Base-by-base conservation (phyloP, 1,140 invertebrate genomes). In the Anastatus disparis region DNA sequence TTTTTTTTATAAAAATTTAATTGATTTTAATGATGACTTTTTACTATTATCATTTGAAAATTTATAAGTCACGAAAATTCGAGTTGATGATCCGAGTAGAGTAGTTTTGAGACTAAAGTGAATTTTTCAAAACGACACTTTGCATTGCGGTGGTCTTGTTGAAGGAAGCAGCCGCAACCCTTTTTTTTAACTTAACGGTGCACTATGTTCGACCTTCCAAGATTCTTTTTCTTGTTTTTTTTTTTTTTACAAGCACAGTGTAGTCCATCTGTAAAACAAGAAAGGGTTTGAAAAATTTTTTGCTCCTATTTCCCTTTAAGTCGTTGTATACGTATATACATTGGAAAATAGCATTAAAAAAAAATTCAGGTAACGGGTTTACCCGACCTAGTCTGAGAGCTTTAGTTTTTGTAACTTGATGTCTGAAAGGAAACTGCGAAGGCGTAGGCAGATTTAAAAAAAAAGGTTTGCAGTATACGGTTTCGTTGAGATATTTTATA, bases 291-390 rank as follows among this genome's bases (percentile, higher is more conserved):
- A 29, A n/a, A 12, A 13, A 55, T 63, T 68, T 67, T 67, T 67
- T 70, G 50, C 61, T 53, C 59, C 9, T 15, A 26, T 63, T 63
- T 27, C 15, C 29, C 10, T 15, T 10, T 42, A 20, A 3, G 20
- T 24, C 48, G 48, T 6, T 35, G 31, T 35, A 15, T 15, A 44
- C 3, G 22, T 9, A 10, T 15, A 10, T 12, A 22, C 29, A 31
- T 52, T 35, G 48, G 59, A 22, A 62, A 29, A 58, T 12, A n/a
- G 31, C 17, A 24, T 53, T n/a, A n/a, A n/a, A 35, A 75, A 76
- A 74, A 73, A 44, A 74, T 29, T 7, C 74, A 74, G 76, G 76
- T 75, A 78, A 78, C 73, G 76, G 73, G 55, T 74, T 70, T n/a
- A n/a, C n/a, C 65, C 59, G 58, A 50, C 44, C n/a, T 13, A 6